Conservation (phyloP, 30 jellyfish, hydroid and myxozoan species). For the Mastigias papua region DNA sequence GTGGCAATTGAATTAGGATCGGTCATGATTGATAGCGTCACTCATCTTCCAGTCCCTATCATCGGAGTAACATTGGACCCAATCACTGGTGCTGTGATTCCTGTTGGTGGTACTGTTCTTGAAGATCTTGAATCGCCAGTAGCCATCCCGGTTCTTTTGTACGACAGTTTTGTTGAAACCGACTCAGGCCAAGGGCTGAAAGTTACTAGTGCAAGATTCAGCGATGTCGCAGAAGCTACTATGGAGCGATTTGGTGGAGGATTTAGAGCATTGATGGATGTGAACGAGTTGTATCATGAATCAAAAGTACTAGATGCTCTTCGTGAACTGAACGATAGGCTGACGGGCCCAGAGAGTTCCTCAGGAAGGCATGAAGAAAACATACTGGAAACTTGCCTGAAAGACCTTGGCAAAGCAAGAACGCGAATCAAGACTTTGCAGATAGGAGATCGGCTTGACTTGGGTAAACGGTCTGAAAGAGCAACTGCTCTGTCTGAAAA, state of each 20-base stretch:
- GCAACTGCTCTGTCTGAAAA: conserved; percentile 76
- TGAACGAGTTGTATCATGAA: conserved; percentile 90
- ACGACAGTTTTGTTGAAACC: conserved; percentile 78
- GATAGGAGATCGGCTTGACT: conserved; percentile 78
- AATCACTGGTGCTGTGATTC: conserved; percentile 80
- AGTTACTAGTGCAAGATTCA: conserved; percentile 90
- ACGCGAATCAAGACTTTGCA: conserved; percentile 75
- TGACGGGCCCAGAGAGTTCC: conserved; percentile 78
- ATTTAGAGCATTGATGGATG: conserved; percentile 89
- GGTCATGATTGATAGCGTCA: conserved; percentile 48
- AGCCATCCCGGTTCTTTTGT: conserved; percentile 76
- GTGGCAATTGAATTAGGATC: conserved; percentile 93
- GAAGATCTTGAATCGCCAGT: conserved; percentile 76
- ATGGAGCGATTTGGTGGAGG: conserved; percentile 93
- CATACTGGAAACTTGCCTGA: conserved; percentile 75
- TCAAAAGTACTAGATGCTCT: conserved; percentile 83
- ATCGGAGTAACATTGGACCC: conserved; percentile 88
- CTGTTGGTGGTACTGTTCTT: conserved; percentile 89
- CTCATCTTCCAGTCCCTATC: conserved; percentile 75
- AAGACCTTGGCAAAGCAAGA: conserved; percentile 82
- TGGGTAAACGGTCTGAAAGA: conserved; percentile 71
- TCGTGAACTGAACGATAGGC: conserved; percentile 83
- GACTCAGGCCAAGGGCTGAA: conserved; percentile 76
- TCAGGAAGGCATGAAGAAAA: conserved; percentile 97
- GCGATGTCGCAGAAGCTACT: conserved; percentile 47